Evolutionary conservation across 2,797 vertebrate genomes (phyloP), one percentile per base, ranked within the genome.

Genomic region (Ptychobarbus kaznakovi): DNA sequence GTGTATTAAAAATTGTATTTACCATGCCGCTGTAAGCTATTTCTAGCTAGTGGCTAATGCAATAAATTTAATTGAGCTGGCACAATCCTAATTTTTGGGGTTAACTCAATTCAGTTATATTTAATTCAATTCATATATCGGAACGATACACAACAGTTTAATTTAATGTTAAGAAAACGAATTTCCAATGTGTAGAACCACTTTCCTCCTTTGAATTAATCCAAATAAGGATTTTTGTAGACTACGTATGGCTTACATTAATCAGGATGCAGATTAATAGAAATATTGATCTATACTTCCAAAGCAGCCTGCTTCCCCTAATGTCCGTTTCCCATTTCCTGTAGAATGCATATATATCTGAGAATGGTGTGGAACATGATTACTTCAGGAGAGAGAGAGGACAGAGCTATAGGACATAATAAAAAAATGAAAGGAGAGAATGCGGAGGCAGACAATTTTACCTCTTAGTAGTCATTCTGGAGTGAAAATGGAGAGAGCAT

Each of bases 191-290:
- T 80, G 44, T 51, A 51, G 44, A 68, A 80, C 22, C 61, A 68
- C 42, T 68, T 68, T 38, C 75, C 35, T 38, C 42, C 53, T 66
- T 49, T 68, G 58, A 80, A 80, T 32, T 16, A 46, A 79, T 10
- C 11, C 40, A 35, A 49, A 8, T 0, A n/a, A 13, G 66, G 35
- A 0, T 66, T 28, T 65, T 80, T 38, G 28, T 44, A 49, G 42
- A 49, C 42, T 28, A 66, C 6, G 46, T 16, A 81, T 56, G 88
- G 92, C 85, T 35, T 68, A 90, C 90, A 90, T 93, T 92, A 90
- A 89, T 91, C 89, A 61, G 88, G 88, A 89, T 89, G 89, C 91
- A 95, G 94, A 95, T 95, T 95, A 95, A 95, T 94, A 95, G 92
- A 89, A 56, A 68, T 92, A 95, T 95, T 90, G 94, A 95, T 95